Evolutionary conservation across 2,888 invertebrate genomes (phyloP), one percentile per base, ranked within the genome.

Genomic region (Ligdia adustata): DNA sequence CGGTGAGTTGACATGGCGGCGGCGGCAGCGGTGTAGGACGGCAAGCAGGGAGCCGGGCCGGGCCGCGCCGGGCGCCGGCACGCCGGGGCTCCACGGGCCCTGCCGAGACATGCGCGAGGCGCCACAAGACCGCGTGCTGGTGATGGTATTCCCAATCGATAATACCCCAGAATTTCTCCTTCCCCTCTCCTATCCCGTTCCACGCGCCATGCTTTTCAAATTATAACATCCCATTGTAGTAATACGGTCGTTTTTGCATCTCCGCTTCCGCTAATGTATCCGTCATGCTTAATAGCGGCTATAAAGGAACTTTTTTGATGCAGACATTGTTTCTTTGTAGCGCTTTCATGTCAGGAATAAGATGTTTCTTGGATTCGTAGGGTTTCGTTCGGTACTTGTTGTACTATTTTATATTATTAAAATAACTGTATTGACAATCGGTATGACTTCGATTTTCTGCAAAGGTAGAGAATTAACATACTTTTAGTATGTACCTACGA

Each of bases 91-190:
- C 16, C n/a, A n/a, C 50, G 48, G 40, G 13, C 20, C 32, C 32
- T 18, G 29, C 35, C 43, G 34, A 28, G 55, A 45, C 52, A 51
- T 51, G 53, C 53, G 57, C 67, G 59, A 46, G 61, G 57, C 74
- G 75, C 72, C 70, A 68, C 20, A n/a, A n/a, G 4, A 2, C n/a
- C 72, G 69, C 73, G 67, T 73, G 71, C 72, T 75, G 78, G 79
- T 85, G 85, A 78, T 83, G 85, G 84, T 79, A 74, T 74, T 42
- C 48, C 48, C 72, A 85, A 89, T 90, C 89, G 84, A 89, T 88
- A 87, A 75, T 71, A 73, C 75, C 81, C 84, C 85, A 83, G 78
- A 79, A 82, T 82, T 82, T 75, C 70, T 62, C 72, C 69, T 67
- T 62, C 83, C 77, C 75, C 79, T 72, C 76, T 65, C 75, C 77